Conservation (phyloP, 2,797 vertebrate species). For the Sciurus carolinensis region DNA sequence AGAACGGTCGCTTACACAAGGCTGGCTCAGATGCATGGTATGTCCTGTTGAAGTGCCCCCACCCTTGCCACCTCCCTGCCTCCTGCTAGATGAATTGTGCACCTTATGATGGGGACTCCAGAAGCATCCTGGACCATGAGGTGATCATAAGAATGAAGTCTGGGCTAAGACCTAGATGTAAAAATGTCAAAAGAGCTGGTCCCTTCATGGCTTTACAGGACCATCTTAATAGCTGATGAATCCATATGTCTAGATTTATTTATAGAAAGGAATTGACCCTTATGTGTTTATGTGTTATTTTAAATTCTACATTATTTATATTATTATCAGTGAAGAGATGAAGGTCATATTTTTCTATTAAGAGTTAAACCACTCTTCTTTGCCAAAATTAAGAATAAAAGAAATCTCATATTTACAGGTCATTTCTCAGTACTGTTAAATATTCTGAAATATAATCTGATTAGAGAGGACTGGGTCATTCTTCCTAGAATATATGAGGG, state of each 20-base stretch:
- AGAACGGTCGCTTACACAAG: neutral
- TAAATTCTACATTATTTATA: conserved; percentile 55
- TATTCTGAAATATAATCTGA: conserved; percentile 53
- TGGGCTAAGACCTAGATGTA: neutral
- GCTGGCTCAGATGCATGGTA: neutral
- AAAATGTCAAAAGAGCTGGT: conserved; percentile 47
- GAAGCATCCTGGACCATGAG: neutral
- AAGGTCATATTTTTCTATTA: neutral
- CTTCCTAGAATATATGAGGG: conserved; percentile 65
- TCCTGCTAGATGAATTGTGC: neutral
- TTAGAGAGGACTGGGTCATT: conserved; percentile 42
- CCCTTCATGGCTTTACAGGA: neutral
- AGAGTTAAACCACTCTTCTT: conserved; percentile 9
- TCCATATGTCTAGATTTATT: conserved; percentile 21
- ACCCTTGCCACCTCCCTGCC: neutral
- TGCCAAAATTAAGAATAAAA: conserved; percentile 48
- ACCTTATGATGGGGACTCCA: neutral
- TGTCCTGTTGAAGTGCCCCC: neutral
- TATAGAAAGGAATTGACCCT: neutral
- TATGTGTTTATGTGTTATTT: neutral
- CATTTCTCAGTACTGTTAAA: conserved; percentile 68
- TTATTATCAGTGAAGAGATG: conserved; percentile 35
- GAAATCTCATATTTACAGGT: conserved; percentile 54
- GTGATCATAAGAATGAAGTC: neutral
- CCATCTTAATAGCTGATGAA: neutral